phyloP scores from a whole-genome alignment of 2,113 vertebrate genomes.

The Calypte anna region DNA sequence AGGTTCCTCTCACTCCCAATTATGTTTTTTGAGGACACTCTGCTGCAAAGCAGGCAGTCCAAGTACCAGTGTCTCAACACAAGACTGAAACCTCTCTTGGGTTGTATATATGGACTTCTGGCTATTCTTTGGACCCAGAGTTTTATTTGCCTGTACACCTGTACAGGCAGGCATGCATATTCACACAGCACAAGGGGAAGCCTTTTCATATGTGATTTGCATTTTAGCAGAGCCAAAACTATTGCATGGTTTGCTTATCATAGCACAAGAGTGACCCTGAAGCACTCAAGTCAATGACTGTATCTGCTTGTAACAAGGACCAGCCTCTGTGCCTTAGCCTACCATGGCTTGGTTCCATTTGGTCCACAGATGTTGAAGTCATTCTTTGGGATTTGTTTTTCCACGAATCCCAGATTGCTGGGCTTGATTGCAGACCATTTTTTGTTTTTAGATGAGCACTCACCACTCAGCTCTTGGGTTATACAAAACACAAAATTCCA shows the following conservation, averaged over 20 bases:
- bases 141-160: neutral
- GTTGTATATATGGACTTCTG: neutral
- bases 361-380: neutral
- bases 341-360: neutral
- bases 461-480: neutral
- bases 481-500: neutral
- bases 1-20: neutral
- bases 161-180: neutral
- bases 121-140: neutral
- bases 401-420: neutral
- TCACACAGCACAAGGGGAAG: neutral
- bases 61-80: accelerated
- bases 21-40: neutral
- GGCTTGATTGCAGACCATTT: neutral
- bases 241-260: neutral
- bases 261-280: neutral
- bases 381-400: neutral
- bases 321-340: neutral
- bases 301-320: neutral
- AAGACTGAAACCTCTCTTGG: neutral
- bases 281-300: neutral
- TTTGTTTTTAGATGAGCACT: neutral
- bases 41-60: neutral
- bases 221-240: neutral
- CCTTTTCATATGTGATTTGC: accelerated